These are phyloP conservation scores for Noctua fimbriata DNA, from an alignment of 2,888 invertebrate species.

Conservation along the genomic window DNA sequence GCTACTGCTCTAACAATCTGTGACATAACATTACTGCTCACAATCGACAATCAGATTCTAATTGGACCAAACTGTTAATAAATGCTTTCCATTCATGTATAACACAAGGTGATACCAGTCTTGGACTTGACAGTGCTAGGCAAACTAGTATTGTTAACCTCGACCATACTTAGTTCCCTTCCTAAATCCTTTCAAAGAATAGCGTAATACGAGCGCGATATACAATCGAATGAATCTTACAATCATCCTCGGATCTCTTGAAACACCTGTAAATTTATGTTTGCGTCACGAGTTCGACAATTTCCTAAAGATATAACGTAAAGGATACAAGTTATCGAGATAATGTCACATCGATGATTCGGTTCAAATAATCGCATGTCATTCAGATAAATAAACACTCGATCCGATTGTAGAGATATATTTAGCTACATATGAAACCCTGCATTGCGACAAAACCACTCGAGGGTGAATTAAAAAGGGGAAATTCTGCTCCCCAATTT, in stretches of 20 bases:
- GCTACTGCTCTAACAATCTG: not conserved
- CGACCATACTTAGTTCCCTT: conserved; percentile 12
- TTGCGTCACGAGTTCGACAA: conserved; percentile 30
- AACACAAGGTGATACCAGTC: conserved; percentile 38
- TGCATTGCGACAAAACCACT: not conserved
- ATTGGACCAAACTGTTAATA: not conserved
- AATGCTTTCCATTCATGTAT: conserved; percentile 35
- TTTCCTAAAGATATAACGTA: conserved; percentile 31
- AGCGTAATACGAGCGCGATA: not conserved
- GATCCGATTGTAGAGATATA: conserved; percentile 1
- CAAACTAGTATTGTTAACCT: conserved; percentile 55
- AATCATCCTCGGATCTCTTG: conserved; percentile 12
- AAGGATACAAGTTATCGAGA: conserved; percentile 33
- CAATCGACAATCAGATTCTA: not conserved
- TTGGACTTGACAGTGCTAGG: conserved; percentile 41
- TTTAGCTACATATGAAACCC: not conserved
- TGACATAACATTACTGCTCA: not conserved
- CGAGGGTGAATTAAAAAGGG: conserved; percentile 2
- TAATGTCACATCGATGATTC: conserved; percentile 34
- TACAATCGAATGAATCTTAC: conserved; percentile 1
- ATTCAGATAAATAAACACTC: conserved; percentile 35
- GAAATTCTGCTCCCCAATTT: not conserved
- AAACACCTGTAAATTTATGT: conserved; percentile 1
- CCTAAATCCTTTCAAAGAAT: not conserved
- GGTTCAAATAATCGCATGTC: conserved; percentile 17